These are phyloP conservation scores for Neofelis nebulosa DNA, from an alignment of 2,113 vertebrate species.

Conservation along the genomic window DNA sequence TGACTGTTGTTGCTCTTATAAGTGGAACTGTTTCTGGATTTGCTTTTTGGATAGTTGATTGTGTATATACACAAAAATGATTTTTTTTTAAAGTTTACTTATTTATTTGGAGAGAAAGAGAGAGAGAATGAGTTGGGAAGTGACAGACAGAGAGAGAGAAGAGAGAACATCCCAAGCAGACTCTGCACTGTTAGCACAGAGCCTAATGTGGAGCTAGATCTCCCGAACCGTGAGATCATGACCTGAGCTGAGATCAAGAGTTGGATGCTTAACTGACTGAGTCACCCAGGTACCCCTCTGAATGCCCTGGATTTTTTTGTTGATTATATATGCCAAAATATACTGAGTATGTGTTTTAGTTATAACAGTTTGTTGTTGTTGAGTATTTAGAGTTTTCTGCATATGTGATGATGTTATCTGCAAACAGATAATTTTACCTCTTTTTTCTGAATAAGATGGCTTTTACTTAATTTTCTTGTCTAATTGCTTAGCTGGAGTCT, in stretches of 20 bases:
- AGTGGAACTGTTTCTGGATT: not conserved
- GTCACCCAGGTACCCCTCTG: no score
- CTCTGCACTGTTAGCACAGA: no score
- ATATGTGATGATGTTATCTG: not conserved
- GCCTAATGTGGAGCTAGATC: no score
- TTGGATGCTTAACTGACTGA: no score
- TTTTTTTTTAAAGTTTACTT: no score
- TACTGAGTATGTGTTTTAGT: not conserved
- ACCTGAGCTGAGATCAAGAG: no score
- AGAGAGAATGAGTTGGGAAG: no score
- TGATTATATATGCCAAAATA: not conserved
- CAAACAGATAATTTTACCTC: not conserved
- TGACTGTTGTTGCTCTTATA: not conserved
- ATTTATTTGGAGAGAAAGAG: no score
- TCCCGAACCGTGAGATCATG: no score
- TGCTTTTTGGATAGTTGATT: not conserved
- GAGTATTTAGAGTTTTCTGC: not conserved
- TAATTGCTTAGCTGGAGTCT: not conserved
- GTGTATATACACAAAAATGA: not conserved
- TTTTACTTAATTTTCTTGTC: not conserved
- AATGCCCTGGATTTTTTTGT: not conserved
- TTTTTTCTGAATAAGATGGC: not conserved
- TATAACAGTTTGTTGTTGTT: not conserved
- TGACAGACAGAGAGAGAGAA: no score
- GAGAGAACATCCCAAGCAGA: no score